Conservation (phyloP, 2,888 invertebrate species). For the Drosophila cyrtoloma region DNA sequence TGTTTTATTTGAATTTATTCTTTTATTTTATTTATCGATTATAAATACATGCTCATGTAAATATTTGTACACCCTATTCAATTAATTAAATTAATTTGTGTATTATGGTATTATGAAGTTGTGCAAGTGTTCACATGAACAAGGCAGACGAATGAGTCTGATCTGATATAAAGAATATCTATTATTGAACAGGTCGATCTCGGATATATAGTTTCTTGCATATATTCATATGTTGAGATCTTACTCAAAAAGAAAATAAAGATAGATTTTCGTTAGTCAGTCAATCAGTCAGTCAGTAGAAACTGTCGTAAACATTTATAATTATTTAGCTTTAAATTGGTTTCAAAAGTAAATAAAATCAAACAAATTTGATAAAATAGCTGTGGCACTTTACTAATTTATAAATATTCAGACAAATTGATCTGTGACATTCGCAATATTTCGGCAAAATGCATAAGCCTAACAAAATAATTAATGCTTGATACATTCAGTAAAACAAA, state of each 20-base stretch:
- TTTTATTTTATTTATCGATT: too few relatives aligned
- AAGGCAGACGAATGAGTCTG: too few relatives aligned
- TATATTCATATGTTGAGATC: too few relatives aligned
- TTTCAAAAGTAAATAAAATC: not conserved
- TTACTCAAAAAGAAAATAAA: not conserved
- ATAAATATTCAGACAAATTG: not conserved
- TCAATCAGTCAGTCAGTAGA: not conserved
- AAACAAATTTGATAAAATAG: not conserved
- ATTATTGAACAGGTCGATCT: too few relatives aligned
- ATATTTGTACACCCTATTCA: too few relatives aligned
- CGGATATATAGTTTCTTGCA: too few relatives aligned
- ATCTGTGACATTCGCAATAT: not conserved
- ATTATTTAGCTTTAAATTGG: not conserved
- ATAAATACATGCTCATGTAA: too few relatives aligned
- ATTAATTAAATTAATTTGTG: too few relatives aligned
- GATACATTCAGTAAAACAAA: not conserved
- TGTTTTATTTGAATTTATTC: too few relatives aligned
- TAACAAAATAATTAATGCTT: not conserved
- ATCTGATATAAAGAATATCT: too few relatives aligned
- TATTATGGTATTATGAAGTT: too few relatives aligned
- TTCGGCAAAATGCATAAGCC: not conserved
- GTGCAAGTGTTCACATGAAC: too few relatives aligned
- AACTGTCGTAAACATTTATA: not conserved
- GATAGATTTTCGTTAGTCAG: not conserved
- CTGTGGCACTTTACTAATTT: not conserved